Conservation (phyloP, 2,888 invertebrate genomes). For the Sericinus montela region DNA sequence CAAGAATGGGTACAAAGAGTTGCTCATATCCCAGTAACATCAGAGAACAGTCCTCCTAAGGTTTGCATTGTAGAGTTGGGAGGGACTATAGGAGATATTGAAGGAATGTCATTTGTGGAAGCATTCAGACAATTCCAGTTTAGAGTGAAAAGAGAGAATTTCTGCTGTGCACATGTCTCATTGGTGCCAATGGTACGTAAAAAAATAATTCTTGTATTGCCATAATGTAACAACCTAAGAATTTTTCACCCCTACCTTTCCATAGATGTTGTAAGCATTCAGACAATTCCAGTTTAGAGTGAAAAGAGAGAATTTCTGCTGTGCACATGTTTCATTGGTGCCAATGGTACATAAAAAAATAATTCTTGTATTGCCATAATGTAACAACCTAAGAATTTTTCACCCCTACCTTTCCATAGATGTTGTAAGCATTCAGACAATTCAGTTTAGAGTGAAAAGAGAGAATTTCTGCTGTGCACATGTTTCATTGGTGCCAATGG, state of each 20-base stretch:
- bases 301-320: constrained; percentile 95
- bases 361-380: neutral
- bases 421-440: constrained; percentile 98
- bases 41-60: constrained; percentile 81
- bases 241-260: no score
- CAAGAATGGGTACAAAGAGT: constrained; percentile 99
- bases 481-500: constrained; percentile 97
- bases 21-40: constrained; percentile 90
- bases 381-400: no score
- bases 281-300: constrained; percentile 97
- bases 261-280: constrained; percentile 99
- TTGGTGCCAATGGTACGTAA: constrained; percentile 91
- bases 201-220: neutral
- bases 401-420: no score
- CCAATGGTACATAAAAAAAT: constrained; percentile 84
- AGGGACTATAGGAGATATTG: constrained; percentile 99
- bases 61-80: constrained; percentile 96
- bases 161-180: constrained; percentile 98
- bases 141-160: constrained; percentile 94
- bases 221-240: no score
- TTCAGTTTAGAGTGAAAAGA: constrained; percentile 96
- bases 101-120: constrained; percentile 99
- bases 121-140: constrained; percentile 99
- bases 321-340: constrained; percentile 97
- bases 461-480: constrained; percentile 98